A percentile compares a stretch with the other conserved stretches of the same genome.
phyloP scores from a whole-genome alignment of 2,888 invertebrate species.

The Zootermopsis nevadensis region DNA sequence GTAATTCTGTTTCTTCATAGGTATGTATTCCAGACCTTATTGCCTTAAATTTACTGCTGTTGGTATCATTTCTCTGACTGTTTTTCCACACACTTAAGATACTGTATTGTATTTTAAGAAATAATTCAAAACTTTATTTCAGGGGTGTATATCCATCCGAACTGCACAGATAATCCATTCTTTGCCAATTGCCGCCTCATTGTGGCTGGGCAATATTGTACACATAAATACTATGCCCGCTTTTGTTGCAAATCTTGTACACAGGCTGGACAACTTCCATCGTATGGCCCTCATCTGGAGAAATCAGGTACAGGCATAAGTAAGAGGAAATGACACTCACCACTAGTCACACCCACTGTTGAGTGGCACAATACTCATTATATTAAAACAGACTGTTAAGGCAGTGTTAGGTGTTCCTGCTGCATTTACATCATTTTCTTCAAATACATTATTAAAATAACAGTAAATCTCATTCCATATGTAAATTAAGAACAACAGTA shows the following conservation, averaged over 20 bases:
- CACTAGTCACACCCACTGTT: constrained; percentile 36
- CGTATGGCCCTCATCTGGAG: constrained; percentile 64
- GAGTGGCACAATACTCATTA: constrained; percentile 5
- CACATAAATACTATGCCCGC: constrained; percentile 85
- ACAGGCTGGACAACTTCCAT: constrained; percentile 80
- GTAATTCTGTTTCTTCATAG: too few species aligned
- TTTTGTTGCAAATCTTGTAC: constrained; percentile 96
- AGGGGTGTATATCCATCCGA: constrained; percentile 81
- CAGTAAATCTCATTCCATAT: constrained; percentile 32
- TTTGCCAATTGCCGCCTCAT: constrained; percentile 92
- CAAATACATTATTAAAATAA: constrained; percentile 9
- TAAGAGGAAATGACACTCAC: constrained; percentile 48
- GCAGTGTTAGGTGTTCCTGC: constrained; percentile 42
- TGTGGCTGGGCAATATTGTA: constrained; percentile 84
- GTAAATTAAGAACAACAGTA: constrained; percentile 21
- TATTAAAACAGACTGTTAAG: constrained; percentile 25
- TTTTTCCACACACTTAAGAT: not conserved
- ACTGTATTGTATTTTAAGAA: not conserved
- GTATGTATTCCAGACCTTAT: too few species aligned
- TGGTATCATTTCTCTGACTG: not conserved
- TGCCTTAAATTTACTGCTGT: not conserved
- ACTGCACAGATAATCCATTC: constrained; percentile 87
- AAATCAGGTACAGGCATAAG: constrained; percentile 49
- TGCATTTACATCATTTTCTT: constrained; percentile 26
- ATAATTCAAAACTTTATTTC: constrained; percentile 56